phyloP scores from a whole-genome alignment of 1,140 invertebrate genomes.

The Apis laboriosa region DNA sequence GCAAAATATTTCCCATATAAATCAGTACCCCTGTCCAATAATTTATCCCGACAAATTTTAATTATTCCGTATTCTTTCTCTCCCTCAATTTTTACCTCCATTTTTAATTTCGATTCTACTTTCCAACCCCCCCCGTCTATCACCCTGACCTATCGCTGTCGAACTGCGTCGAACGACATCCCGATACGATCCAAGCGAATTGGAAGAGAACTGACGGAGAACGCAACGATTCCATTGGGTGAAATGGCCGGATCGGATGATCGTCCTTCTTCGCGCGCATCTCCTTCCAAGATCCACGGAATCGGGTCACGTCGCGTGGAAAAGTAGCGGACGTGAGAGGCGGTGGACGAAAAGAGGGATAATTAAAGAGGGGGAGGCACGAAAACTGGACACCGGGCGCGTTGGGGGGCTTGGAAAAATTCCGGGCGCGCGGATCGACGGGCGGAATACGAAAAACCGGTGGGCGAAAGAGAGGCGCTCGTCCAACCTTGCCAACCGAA shows the following conservation, averaged over 20 bases:
- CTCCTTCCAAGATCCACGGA: conserved; percentile 16
- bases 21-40: too few species aligned
- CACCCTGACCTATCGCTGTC: too few species aligned
- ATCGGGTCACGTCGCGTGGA: conserved; percentile 37
- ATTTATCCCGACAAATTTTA: too few species aligned
- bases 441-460: conserved; percentile 59
- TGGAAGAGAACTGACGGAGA: too few species aligned
- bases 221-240: too few species aligned
- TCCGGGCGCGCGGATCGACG: conserved; percentile 51
- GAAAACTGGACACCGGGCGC: conserved; percentile 71
- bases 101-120: too few species aligned
- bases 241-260: not conserved
- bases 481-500: conserved; percentile 54
- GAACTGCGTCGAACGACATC: too few species aligned
- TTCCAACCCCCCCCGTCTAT: too few species aligned
- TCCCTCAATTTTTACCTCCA: too few species aligned
- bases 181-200: too few species aligned
- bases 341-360: conserved; percentile 49
- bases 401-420: conserved; percentile 29
- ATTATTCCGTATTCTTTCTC: too few species aligned
- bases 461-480: conserved; percentile 8
- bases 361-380: conserved; percentile 72
- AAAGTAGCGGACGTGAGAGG: conserved; percentile 46
- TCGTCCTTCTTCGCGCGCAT: not conserved
- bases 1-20: too few species aligned